A percentile compares a stretch with the other conserved stretches of the same genome.
Conservation (phyloP, 2,797 vertebrate genomes). For the Enteromius argenteus region DNA sequence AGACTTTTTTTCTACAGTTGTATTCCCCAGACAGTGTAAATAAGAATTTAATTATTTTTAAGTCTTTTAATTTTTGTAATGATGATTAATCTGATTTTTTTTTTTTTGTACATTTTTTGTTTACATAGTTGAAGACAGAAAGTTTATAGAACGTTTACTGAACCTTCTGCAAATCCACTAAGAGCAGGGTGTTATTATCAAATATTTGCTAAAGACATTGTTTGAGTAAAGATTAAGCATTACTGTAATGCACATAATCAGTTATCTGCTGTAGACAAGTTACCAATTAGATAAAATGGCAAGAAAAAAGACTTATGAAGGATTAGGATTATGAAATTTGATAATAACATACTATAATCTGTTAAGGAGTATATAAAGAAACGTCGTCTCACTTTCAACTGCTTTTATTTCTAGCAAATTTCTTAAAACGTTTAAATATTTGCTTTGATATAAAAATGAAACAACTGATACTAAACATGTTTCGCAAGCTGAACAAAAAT, state of each 20-base stretch:
- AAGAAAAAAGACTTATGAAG: not conserved
- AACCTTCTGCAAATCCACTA: not conserved
- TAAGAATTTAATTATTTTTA: not conserved
- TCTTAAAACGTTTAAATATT: not conserved
- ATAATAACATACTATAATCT: not conserved
- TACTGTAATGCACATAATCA: not conserved
- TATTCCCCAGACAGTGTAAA: not conserved
- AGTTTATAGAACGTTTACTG: not conserved
- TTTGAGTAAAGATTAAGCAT: not conserved
- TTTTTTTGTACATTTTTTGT: too few relatives aligned
- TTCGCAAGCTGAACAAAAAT: not conserved
- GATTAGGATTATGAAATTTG: not conserved
- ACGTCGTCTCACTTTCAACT: not conserved
- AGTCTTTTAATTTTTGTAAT: not conserved
- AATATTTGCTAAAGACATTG: conserved; percentile 7
- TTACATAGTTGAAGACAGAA: not conserved
- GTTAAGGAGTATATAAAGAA: not conserved
- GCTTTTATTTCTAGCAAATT: not conserved
- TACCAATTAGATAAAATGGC: not conserved
- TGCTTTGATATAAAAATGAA: not conserved
- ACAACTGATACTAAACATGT: not conserved
- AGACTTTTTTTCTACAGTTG: not conserved
- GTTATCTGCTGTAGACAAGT: conserved; percentile 1
- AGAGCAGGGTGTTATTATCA: not conserved
- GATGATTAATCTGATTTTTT: not conserved